Base-by-base conservation (phyloP, 2,888 invertebrate genomes). In the Hedychridium roseum region DNA sequence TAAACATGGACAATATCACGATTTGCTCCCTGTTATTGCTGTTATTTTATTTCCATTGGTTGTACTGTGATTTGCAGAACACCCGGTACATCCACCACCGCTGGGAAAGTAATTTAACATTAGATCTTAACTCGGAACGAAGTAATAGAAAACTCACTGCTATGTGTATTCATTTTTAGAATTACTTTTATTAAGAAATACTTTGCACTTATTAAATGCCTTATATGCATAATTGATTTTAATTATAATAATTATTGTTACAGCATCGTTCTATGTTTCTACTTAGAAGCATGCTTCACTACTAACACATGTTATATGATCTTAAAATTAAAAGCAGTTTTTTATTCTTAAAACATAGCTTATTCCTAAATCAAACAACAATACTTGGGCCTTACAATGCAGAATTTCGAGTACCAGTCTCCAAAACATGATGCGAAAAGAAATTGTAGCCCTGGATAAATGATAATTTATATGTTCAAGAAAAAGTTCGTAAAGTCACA, bases 121-220 rank as follows among this genome's bases (percentile, higher is more conserved):
- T n/a, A n/a, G n/a, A n/a, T n/a, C n/a, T n/a, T 32, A 32, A 3
- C 11, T 6, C 7, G 9, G 7, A 12, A 32, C 34, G 12, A 26
- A 36, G 40, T 23, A 36, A 44, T n/a, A 21, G 34, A 38, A 15
- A 44, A 37, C 26, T 21, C 26, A 48, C 11, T 31, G 11, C 17
- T 4, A 9, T 9, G 9, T 27, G 17, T 32, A 16, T 28, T 58
- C 60, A 56, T 66, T 76, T 75, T 76, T 66, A 70, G 70, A 71
- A 76, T 70, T 77, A 78, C 71, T 74, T 78, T 79, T 79, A 79
- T 79, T 79, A 78, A 78, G 79, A 79, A 79, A 79, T 79, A 79
- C 76, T 79, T 77, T 77, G 78, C 78, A 78, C 76, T 78, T 74
- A 73, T 70, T 76, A 76, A 79, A 78, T 78, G 77, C 75, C 77